phyloP scores from a whole-genome alignment of 1,140 invertebrate genomes.

The Leptinotarsa defecta region DNA sequence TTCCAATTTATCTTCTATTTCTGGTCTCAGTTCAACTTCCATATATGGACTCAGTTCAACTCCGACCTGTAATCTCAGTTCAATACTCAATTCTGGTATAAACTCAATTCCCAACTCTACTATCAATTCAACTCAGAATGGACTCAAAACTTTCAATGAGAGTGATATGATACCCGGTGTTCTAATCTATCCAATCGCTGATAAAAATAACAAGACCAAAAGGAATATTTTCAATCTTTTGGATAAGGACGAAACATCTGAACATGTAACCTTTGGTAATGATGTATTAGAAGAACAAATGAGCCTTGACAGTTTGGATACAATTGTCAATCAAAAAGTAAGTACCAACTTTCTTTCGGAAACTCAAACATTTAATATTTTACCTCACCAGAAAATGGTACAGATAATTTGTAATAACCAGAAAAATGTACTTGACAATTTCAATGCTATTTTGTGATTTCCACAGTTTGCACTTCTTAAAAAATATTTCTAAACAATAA shows the following conservation, averaged over 20 bases:
- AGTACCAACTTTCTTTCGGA: background rate
- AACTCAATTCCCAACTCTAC: too few relatives aligned
- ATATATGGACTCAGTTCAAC: too few relatives aligned
- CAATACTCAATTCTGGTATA: too few relatives aligned
- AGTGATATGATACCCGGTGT: conserved; percentile 15
- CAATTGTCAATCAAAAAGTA: background rate
- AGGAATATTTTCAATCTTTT: background rate
- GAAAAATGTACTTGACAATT: too few relatives aligned
- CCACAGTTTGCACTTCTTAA: too few relatives aligned
- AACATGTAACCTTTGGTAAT: background rate
- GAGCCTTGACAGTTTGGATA: too few relatives aligned
- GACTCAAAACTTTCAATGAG: background rate
- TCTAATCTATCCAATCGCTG: conserved; percentile 7
- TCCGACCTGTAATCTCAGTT: too few relatives aligned
- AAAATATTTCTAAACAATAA: too few relatives aligned
- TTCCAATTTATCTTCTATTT: background rate
- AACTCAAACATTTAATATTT: background rate
- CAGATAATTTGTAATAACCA: too few relatives aligned
- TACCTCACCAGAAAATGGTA: too few relatives aligned
- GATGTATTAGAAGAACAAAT: background rate
- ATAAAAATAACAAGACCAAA: conserved; percentile 13
- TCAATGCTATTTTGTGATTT: too few relatives aligned
- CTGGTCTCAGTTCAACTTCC: background rate
- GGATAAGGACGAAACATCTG: background rate
- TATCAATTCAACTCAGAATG: background rate